Percentiles rank a stretch among this genome's conserved stretches.
Evolutionary conservation across 35 echinoderm and acorn worm genomes (phyloP).

Genomic region (Hemicentrotus pulcherrimus): DNA sequence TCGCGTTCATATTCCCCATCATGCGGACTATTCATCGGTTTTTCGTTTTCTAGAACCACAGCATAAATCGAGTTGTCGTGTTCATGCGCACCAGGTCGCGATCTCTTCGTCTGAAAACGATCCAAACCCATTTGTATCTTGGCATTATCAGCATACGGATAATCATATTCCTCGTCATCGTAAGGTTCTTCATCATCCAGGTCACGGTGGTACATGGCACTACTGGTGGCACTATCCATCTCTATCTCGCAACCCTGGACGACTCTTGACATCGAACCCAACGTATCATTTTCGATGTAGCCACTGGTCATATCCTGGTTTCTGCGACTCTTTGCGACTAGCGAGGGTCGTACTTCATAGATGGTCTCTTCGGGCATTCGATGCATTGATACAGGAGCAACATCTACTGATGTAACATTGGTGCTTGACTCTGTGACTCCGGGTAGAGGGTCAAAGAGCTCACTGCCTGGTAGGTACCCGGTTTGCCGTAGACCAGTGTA

Average conservation of each 20-base stretch:
- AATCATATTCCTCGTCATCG: slow-evolving; percentile 38
- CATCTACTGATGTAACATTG: neutral
- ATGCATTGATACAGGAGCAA: too few relatives aligned
- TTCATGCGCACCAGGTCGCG: slow-evolving; percentile 22
- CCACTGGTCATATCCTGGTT: slow-evolving; percentile 33
- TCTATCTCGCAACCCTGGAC: slow-evolving; percentile 36
- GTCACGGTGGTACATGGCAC: slow-evolving; percentile 7
- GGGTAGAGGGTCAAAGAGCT: slow-evolving; percentile 16
- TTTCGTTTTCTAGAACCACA: slow-evolving; percentile 39
- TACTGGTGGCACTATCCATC: neutral
- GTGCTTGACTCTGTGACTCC: neutral
- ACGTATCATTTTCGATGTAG: slow-evolving; percentile 27
- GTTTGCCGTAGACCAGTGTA: slow-evolving; percentile 28
- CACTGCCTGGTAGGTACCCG: neutral
- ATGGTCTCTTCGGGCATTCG: slow-evolving; percentile 24
- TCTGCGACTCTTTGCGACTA: slow-evolving; percentile 23
- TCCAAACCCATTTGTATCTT: slow-evolving; percentile 40
- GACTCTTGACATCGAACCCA: neutral
- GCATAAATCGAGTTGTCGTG: slow-evolving; percentile 46
- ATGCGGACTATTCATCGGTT: neutral
- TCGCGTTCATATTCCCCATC: neutral
- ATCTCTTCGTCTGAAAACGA: slow-evolving; percentile 22
- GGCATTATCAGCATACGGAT: slow-evolving; percentile 37
- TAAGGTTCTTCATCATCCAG: neutral
- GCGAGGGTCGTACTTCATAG: slow-evolving; percentile 35